These are phyloP conservation scores for Pycnonotus jocosus DNA, from an alignment of 2,113 vertebrate genomes.

Conservation along the genomic window DNA sequence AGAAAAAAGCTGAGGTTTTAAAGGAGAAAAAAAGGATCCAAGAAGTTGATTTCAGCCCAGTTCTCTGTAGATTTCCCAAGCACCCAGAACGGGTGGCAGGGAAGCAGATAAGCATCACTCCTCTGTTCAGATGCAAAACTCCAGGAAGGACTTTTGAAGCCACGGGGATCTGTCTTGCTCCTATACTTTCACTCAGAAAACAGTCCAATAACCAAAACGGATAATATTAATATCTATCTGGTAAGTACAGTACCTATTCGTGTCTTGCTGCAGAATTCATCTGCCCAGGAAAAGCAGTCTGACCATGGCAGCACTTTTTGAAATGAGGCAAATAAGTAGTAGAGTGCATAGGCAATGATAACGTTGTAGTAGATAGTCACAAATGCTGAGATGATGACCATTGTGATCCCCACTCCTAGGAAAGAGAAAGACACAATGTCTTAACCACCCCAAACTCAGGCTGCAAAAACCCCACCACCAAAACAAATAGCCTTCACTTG, in stretches of 20 bases:
- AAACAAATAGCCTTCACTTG: not conserved
- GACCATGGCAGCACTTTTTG: conserved; percentile 87
- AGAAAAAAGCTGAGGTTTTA: not conserved
- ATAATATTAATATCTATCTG: not conserved
- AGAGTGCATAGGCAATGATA: conserved; percentile 89
- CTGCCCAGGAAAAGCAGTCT: conserved; percentile 74
- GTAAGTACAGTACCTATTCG: conserved; percentile 67
- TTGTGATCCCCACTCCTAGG: conserved; percentile 87
- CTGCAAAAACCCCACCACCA: not conserved
- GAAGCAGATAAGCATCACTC: not conserved
- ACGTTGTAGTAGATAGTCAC: conserved; percentile 90
- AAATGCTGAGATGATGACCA: conserved; percentile 83
- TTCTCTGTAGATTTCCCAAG: not conserved
- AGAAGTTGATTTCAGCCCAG: not conserved
- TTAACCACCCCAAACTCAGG: not conserved
- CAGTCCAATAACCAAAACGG: not conserved
- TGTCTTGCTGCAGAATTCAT: conserved; percentile 74
- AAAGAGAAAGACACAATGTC: not conserved
- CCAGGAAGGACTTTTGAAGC: not conserved
- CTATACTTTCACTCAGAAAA: not conserved
- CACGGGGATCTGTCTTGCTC: rapidly evolving
- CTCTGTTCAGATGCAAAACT: not conserved
- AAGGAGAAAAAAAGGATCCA: not conserved
- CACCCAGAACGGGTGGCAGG: not conserved
- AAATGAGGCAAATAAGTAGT: conserved; percentile 93